Conservation (phyloP, 2,888 invertebrate genomes). For the Zonitis immaculata region DNA sequence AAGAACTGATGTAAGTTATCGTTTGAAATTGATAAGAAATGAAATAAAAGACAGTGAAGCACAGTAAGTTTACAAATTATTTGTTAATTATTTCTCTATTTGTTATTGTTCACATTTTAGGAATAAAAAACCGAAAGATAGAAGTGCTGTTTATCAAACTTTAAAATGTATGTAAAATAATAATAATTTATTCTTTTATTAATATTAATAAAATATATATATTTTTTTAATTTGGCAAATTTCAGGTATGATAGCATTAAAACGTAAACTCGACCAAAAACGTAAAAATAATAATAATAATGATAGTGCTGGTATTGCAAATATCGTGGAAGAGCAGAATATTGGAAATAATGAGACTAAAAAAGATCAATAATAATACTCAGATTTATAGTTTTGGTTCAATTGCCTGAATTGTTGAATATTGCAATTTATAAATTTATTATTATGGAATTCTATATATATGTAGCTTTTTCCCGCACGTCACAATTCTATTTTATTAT, state of each 20-base stretch:
- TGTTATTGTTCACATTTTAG: constrained; percentile 20
- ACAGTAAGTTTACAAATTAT: constrained; percentile 20
- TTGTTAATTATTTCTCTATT: neutral
- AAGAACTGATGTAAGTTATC: constrained; percentile 27
- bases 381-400: no score
- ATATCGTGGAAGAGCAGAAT: neutral
- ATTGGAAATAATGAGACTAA: neutral
- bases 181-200: neutral
- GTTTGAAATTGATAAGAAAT: constrained; percentile 23
- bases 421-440: no score
- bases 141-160: constrained; percentile 30
- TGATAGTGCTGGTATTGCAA: neutral
- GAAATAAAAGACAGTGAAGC: constrained; percentile 27
- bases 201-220: neutral
- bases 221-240: neutral
- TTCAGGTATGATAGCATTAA: constrained; percentile 33
- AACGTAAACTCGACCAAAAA: constrained; percentile 28
- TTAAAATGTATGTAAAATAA: constrained; percentile 30
- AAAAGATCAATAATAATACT: no score
- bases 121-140: constrained; percentile 30
- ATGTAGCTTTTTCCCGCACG: neutral
- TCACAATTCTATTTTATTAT: neutral
- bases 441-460: neutral
- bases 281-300: constrained; percentile 3
- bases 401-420: no score